Evolutionary conservation across 2,113 vertebrate genomes (phyloP).

Genomic region (Pristiophorus japonicus): DNA sequence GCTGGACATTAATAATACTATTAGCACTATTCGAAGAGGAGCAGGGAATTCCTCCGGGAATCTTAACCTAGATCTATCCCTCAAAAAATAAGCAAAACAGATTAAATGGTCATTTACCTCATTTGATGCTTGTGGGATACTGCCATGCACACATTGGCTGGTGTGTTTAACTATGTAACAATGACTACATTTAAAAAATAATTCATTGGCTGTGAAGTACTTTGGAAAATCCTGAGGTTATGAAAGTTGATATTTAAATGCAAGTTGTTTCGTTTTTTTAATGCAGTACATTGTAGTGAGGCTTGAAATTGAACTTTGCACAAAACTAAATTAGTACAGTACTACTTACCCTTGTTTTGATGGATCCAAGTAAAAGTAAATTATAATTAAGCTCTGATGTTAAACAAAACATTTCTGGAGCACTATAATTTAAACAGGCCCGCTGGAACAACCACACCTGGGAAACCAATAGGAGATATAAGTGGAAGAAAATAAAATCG

Average conservation of each 20-base stretch:
- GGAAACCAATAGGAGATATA: not conserved
- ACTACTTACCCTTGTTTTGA: too few species aligned
- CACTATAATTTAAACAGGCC: not conserved
- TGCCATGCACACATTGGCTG: not conserved
- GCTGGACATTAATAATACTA: not conserved
- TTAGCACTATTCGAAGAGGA: not conserved
- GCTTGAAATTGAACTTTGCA: not conserved
- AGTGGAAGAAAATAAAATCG: not conserved
- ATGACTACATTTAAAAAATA: not conserved
- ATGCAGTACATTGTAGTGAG: not conserved
- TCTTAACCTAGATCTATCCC: too few species aligned
- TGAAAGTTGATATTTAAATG: not conserved
- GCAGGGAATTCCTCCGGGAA: too few species aligned
- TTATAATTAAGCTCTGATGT: too few species aligned
- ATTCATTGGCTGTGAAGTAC: too few species aligned
- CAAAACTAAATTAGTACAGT: too few species aligned
- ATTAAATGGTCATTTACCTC: not conserved
- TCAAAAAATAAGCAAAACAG: not conserved
- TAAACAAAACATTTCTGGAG: not conserved
- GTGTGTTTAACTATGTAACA: not conserved
- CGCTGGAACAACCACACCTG: not conserved
- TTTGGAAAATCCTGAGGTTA: too few species aligned
- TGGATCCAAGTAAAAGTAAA: too few species aligned
- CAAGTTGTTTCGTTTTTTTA: not conserved
- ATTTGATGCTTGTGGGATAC: not conserved